Percentiles rank a stretch among this genome's conserved stretches.
Evolutionary conservation across 2,888 invertebrate species (phyloP).

Genomic region (Baccha elongata): DNA sequence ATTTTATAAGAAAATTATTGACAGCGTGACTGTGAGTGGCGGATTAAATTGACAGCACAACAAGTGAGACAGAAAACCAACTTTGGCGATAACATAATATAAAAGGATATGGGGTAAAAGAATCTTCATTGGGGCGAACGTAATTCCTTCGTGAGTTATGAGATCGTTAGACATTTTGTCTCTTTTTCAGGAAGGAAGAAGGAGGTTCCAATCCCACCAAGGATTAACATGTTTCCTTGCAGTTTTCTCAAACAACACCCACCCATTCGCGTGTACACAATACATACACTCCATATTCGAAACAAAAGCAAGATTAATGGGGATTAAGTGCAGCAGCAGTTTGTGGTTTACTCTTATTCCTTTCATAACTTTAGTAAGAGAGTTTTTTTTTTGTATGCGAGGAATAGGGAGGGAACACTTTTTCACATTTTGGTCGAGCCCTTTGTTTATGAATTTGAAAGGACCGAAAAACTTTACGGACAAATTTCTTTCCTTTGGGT

Average conservation of each 20-base stretch:
- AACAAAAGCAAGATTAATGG: constrained; percentile 72
- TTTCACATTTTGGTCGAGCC: constrained; percentile 16
- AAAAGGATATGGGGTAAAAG: background rate
- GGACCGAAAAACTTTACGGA: constrained; percentile 24
- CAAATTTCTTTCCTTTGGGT: constrained; percentile 40
- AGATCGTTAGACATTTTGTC: constrained; percentile 68
- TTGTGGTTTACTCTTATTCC: constrained; percentile 56
- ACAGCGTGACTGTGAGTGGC: constrained; percentile 71
- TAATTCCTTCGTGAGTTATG: constrained; percentile 60
- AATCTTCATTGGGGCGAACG: background rate
- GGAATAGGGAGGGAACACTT: background rate
- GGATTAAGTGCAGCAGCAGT: constrained; percentile 72
- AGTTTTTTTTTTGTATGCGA: background rate
- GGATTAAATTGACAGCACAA: constrained; percentile 71
- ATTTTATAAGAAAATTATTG: constrained; percentile 72
- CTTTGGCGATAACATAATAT: constrained; percentile 4
- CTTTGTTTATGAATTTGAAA: constrained; percentile 70
- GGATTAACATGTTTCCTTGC: constrained; percentile 72
- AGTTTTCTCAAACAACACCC: constrained; percentile 58
- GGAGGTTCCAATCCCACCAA: constrained; percentile 45
- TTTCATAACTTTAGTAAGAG: constrained; percentile 48
- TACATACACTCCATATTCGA: constrained; percentile 18
- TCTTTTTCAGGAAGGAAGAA: constrained; percentile 23
- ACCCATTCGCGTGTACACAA: constrained; percentile 2
- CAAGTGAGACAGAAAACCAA: constrained; percentile 60